Evolutionary conservation across 2,888 invertebrate species (phyloP), one percentile per base, ranked within the genome.

Genomic region (Drosophila fungiperda): DNA sequence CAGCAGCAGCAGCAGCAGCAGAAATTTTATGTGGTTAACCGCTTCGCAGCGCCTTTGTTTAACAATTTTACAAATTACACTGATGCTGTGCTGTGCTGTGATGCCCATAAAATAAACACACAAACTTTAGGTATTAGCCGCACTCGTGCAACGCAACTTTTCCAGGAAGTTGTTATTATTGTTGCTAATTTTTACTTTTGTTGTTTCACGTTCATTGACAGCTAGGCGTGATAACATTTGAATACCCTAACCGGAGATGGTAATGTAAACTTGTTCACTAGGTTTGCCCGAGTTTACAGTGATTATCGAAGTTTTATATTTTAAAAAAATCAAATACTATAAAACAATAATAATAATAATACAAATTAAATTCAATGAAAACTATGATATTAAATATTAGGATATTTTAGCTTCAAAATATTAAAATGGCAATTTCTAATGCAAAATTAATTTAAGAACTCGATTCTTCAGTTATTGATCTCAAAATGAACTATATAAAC

Each of bases 121-220:
- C 82, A 76, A 79, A 82, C 76, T 67, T 60, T 57, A 64, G 72
- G 63, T 45, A 66, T 50, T 55, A 42, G 61, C 60, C 60, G 63
- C 65, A 38, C 55, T 45, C 76, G 76, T 77, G 74, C 58, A 70
- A 57, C 69, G 45, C 70, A 78, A 86, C 70, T 78, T 88, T 88
- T 88, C 83, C 84, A 85, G 84, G 84, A 85, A 85, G 81, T 84
- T 88, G 76, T 80, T 85, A 73, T 72, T 67, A 54, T 65, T 67
- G 71, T 54, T 38, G 64, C 52, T 40, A 33, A 63, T 70, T 72
- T 36, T 54, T 36, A 26, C 15, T 49, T 82, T 67, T 70, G 53
- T 52, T 78, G 58, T 74, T 83, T 68, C 68, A 65, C 75, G 68
- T 74, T 65, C 63, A 76, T 80, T 82, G 70, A 65, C 82, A 82